Evolutionary conservation across 2,113 vertebrate genomes (phyloP).

Genomic region (Tupaia tana): DNA sequence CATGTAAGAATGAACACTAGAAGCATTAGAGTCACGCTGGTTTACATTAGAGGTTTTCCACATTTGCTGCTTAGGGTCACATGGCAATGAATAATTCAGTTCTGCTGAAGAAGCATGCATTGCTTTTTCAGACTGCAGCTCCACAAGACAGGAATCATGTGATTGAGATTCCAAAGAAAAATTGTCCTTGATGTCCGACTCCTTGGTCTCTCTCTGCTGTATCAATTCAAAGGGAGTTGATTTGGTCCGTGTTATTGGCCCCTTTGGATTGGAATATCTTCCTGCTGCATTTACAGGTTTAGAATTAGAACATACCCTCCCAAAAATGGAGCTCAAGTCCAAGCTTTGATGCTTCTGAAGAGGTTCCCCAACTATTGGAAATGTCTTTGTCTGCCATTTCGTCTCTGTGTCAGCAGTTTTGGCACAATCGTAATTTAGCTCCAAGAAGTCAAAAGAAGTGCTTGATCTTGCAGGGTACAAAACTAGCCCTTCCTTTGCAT

Average conservation of each 20-base stretch:
- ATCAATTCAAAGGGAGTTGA: conserved; percentile 83
- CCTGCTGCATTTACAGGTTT: background rate
- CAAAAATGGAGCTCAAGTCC: conserved; percentile 73
- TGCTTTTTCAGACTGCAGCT: conserved; percentile 17
- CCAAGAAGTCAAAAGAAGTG: conserved; percentile 78
- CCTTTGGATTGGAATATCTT: conserved; percentile 49
- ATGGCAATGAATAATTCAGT: background rate
- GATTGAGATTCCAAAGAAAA: conserved; percentile 39
- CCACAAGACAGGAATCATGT: background rate
- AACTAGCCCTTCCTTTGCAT: background rate
- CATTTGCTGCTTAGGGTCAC: background rate
- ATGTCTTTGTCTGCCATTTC: background rate
- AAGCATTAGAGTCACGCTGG: background rate
- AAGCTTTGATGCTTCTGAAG: conserved; percentile 83
- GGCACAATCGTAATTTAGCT: conserved; percentile 65
- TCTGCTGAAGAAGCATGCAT: conserved; percentile 57
- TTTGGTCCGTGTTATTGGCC: conserved; percentile 77
- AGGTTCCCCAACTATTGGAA: conserved; percentile 28
- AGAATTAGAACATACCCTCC: conserved; percentile 17
- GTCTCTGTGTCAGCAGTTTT: background rate
- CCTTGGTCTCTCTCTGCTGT: conserved; percentile 45
- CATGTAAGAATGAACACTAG: conserved; percentile 9
- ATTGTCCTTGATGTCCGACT: background rate
- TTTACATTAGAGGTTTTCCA: background rate
- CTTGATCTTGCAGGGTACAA: conserved; percentile 70